Evolutionary conservation across 2,113 vertebrate species (phyloP), one percentile per base, ranked within the genome.

Genomic region (Chrysochloris asiatica): DNA sequence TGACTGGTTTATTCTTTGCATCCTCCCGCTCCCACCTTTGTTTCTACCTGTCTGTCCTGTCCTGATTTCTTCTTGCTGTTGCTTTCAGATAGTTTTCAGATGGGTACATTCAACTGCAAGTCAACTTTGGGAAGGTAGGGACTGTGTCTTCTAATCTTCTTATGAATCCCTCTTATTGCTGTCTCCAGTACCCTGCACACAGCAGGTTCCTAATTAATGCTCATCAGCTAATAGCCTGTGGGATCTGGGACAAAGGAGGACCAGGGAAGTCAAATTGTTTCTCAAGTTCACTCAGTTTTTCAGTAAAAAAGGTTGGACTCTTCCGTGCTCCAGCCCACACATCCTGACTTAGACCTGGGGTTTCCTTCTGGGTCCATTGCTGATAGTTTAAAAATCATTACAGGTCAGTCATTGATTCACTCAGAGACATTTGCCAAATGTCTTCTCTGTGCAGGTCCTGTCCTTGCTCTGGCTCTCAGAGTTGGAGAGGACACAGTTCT

Each of bases 1-100:
- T 63, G 63, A 36, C 30, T 36, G 63, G 17, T 67, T 36, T 80
- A 0, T 22, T 88, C 38, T 77, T 41, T 21, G 9, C 4, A 19
- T 19, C 43, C 1, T 82, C 13, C 65, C 65, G 28, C n/a, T 14
- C 9, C 26, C 26, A 21, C 26, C 24, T 82, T 75, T 24, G 28
- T 22, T 69, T 59, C 41, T 54, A 21, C 7, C 65, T 80, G 17
- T 48, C 63, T 28, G 3, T 45, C 24, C 22, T 45, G 24, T 79
- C n/a, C 47, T 22, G 26, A 38, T 69, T 76, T 80, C 76, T 81
- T 59, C n/a, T 30, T 12, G 12, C 43, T 54, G 6, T n/a, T 63
- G 83, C 22, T 59, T 63, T 90, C 52, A 76, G 77, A 63, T 61
- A 12, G 22, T 83, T n/a, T 78, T 75, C 48, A 72, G 61, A 81